These are phyloP conservation scores for Rhopalosiphum nymphaeae DNA, from an alignment of 2,888 invertebrate species.

Conservation along the genomic window DNA sequence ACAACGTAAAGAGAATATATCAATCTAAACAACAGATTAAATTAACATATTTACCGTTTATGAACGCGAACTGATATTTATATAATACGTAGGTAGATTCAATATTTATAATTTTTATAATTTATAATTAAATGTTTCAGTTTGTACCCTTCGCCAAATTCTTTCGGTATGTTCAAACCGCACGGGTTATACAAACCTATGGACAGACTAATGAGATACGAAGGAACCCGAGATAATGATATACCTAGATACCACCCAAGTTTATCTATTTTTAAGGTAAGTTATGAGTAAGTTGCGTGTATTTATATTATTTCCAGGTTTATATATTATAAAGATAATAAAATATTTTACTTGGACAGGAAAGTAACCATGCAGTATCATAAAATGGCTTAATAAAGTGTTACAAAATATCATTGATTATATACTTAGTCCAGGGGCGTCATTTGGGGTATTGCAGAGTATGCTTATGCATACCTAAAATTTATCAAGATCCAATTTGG, in stretches of 20 bases:
- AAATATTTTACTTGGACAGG: background rate
- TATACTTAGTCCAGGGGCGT: no score
- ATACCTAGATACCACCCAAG: conserved; percentile 23
- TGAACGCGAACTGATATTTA: background rate
- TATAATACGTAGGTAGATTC: background rate
- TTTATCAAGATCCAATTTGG: no score
- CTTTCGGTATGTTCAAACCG: background rate
- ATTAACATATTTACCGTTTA: background rate
- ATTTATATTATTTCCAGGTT: background rate
- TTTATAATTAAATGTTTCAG: conserved; percentile 10
- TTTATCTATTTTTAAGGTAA: conserved; percentile 42
- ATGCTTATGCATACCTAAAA: no score
- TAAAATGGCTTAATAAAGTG: background rate
- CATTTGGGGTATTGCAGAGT: no score
- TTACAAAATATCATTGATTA: no score
- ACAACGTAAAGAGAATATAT: background rate
- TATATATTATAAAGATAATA: background rate
- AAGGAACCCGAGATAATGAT: background rate
- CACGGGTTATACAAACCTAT: conserved; percentile 22
- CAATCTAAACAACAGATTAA: background rate
- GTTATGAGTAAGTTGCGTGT: background rate
- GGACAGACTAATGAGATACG: conserved; percentile 49
- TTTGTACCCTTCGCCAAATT: background rate
- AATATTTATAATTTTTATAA: background rate
- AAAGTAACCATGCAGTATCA: background rate